phyloP scores from a whole-genome alignment of 2,888 invertebrate genomes.

The Phytoseiulus persimilis region DNA sequence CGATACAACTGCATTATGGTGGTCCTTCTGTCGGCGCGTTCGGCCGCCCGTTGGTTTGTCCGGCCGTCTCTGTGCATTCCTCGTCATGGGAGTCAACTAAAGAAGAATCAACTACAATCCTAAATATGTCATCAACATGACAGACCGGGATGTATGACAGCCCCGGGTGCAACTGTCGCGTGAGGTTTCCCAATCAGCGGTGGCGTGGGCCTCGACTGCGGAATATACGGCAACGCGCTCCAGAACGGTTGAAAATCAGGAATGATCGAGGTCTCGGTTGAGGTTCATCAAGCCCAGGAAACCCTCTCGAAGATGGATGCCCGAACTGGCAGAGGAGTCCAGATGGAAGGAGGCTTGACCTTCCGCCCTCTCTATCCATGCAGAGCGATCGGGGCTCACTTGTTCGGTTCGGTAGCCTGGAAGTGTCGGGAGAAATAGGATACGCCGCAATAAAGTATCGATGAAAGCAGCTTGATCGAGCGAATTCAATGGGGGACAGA shows the following conservation, averaged over 20 bases:
- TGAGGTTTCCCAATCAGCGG: neutral
- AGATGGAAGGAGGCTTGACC: too few species aligned
- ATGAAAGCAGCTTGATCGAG: neutral
- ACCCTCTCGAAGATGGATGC: too few species aligned
- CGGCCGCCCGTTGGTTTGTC: neutral
- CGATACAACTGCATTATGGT: slow-evolving; percentile 5
- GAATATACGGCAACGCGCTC: too few species aligned
- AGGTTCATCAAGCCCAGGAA: too few species aligned
- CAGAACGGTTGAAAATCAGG: too few species aligned
- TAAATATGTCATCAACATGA: neutral
- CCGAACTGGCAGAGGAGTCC: too few species aligned
- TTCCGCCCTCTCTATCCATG: too few species aligned
- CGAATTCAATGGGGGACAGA: neutral
- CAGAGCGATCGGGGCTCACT: too few species aligned
- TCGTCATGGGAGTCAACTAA: neutral
- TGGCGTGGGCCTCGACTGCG: too few species aligned
- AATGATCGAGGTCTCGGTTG: too few species aligned
- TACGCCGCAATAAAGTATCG: neutral
- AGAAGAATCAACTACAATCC: neutral
- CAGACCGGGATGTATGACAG: neutral
- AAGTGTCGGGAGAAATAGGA: too few species aligned
- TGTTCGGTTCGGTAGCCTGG: too few species aligned
- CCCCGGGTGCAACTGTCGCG: neutral
- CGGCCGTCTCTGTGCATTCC: neutral
- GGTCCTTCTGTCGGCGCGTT: neutral